Evolutionary conservation across 2,113 vertebrate genomes (phyloP).

Genomic region (Macheiramphus alcinus): DNA sequence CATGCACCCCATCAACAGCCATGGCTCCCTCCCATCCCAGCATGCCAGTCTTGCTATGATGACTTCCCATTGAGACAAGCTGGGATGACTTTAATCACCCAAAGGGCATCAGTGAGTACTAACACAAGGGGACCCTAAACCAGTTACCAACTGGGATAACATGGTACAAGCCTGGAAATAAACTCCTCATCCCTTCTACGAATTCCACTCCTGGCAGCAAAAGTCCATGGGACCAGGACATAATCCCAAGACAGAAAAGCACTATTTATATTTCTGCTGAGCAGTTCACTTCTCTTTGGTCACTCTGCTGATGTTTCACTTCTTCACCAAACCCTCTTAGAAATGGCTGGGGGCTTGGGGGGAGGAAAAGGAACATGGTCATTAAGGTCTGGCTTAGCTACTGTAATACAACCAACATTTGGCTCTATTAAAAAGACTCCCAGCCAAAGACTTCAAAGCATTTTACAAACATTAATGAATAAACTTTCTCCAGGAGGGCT

Average conservation of each 20-base stretch:
- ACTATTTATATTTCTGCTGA: slow-evolving; percentile 53
- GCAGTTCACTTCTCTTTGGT: slow-evolving; percentile 34
- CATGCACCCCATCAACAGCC: not conserved
- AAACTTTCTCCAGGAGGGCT: not conserved
- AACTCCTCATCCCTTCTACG: not conserved
- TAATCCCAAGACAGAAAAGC: not conserved
- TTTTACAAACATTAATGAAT: slow-evolving; percentile 36
- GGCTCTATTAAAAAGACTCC: not conserved
- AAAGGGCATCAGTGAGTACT: not conserved
- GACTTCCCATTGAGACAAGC: not conserved
- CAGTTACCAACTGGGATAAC: not conserved
- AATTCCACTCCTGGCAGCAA: not conserved
- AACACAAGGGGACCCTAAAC: not conserved
- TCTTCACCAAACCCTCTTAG: slow-evolving; percentile 35
- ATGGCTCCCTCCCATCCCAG: not conserved
- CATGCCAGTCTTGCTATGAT: not conserved
- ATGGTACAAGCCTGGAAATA: not conserved
- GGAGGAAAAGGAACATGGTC: not conserved
- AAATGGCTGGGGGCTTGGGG: not conserved
- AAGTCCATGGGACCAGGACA: not conserved
- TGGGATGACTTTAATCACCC: not conserved
- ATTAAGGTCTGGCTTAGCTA: slow-evolving; percentile 48
- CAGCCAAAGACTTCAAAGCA: not conserved
- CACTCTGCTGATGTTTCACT: slow-evolving; percentile 47
- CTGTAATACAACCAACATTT: not conserved